Conservation (phyloP, 2,113 vertebrate genomes). For the Equus przewalskii region DNA sequence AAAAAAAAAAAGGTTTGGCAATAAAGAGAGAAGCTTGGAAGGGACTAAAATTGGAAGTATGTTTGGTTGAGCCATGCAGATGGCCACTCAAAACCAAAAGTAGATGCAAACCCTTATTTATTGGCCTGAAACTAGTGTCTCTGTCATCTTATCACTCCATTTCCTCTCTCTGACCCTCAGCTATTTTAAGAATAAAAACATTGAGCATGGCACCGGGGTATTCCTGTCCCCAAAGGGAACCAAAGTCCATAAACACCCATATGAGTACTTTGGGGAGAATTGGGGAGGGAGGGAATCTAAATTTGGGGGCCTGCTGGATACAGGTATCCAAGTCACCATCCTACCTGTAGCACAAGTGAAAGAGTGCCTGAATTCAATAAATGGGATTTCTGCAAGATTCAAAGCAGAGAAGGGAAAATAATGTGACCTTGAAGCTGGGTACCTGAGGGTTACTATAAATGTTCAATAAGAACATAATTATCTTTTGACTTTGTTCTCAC, state of each 20-base stretch:
- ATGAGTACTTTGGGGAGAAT: not conserved
- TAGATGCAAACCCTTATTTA: not conserved
- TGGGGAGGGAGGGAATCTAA: not conserved
- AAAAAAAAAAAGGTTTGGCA: not conserved
- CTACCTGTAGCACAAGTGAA: not conserved
- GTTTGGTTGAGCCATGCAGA: not conserved
- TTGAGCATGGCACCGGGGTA: too few relatives aligned
- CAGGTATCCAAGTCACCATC: not conserved
- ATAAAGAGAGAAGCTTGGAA: not conserved
- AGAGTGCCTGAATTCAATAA: not conserved
- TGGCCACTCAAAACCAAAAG: not conserved
- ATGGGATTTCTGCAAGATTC: not conserved
- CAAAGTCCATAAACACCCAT: not conserved
- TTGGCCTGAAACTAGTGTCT: too few relatives aligned
- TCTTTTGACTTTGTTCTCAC: too few relatives aligned
- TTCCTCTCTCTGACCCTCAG: too few relatives aligned
- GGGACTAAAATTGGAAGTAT: not conserved
- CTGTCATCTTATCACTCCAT: too few relatives aligned
- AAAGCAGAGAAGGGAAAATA: not conserved
- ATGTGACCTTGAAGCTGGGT: not conserved
- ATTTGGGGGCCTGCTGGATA: not conserved
- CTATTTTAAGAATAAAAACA: not conserved
- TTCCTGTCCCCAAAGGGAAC: not conserved
- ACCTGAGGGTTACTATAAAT: too few relatives aligned
- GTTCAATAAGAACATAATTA: too few relatives aligned